Percentiles rank a stretch among this genome's conserved stretches.
Evolutionary conservation across 2,797 vertebrate species (phyloP).

Genomic region (Semaprochilodus insignis): DNA sequence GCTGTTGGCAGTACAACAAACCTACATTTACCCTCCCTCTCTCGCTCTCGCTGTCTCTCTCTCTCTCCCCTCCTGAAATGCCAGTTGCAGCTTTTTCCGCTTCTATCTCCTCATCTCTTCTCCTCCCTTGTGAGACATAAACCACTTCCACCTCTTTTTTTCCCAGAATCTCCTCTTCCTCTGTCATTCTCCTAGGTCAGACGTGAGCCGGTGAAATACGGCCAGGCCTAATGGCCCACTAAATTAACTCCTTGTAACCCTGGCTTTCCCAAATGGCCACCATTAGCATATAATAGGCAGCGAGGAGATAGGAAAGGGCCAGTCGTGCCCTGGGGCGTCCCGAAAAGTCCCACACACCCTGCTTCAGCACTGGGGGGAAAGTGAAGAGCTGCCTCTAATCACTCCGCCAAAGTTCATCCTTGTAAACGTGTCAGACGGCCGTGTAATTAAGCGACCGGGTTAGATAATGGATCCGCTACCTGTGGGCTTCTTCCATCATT

Average conservation of each 20-base stretch:
- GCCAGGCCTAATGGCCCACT: slow-evolving; percentile 83
- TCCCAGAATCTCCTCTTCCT: slow-evolving; percentile 46
- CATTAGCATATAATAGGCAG: slow-evolving; percentile 96
- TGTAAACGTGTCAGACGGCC: slow-evolving; percentile 96
- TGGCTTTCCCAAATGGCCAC: slow-evolving; percentile 87
- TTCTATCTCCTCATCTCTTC: slow-evolving; percentile 54
- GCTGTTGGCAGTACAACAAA: background rate
- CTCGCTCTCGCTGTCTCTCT: slow-evolving; percentile 8
- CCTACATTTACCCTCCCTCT: background rate
- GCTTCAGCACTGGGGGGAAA: slow-evolving; percentile 76
- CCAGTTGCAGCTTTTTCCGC: slow-evolving; percentile 64
- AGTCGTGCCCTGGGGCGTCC: slow-evolving; percentile 86
- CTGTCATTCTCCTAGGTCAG: slow-evolving; percentile 51
- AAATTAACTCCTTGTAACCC: slow-evolving; percentile 97
- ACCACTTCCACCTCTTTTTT: slow-evolving; percentile 58
- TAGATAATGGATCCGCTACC: slow-evolving; percentile 87
- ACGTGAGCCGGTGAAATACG: slow-evolving; percentile 79
- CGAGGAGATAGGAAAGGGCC: slow-evolving; percentile 85
- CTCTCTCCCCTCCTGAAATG: slow-evolving; percentile 54
- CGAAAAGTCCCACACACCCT: slow-evolving; percentile 81
- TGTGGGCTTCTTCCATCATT: slow-evolving; percentile 89
- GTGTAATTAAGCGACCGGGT: slow-evolving; percentile 91
- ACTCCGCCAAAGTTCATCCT: slow-evolving; percentile 96
- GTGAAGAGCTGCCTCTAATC: slow-evolving; percentile 72
- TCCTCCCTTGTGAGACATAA: slow-evolving; percentile 74